Evolutionary conservation across 2,888 invertebrate genomes (phyloP).

Genomic region (Esperia sulphurella): DNA sequence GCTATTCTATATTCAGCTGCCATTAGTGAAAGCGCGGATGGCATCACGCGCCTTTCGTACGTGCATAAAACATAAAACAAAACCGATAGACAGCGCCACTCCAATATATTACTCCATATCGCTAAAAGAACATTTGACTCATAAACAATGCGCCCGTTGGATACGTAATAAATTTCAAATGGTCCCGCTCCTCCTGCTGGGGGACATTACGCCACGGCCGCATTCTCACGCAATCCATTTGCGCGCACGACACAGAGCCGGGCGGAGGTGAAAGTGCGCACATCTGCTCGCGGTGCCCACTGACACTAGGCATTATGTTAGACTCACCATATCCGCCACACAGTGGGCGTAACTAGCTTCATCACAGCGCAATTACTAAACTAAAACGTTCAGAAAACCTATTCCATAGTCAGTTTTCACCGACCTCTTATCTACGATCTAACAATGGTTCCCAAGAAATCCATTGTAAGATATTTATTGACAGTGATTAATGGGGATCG

Average conservation of each 20-base stretch:
- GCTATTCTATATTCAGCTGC: not conserved
- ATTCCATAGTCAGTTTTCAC: slow-evolving; percentile 4
- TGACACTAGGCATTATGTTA: slow-evolving; percentile 18
- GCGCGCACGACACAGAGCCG: slow-evolving; percentile 38
- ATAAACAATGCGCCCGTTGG: slow-evolving; percentile 11
- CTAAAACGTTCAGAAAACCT: slow-evolving; percentile 17
- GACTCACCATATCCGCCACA: slow-evolving; percentile 35
- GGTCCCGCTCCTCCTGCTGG: slow-evolving; percentile 25
- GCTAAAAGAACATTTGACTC: slow-evolving; percentile 2
- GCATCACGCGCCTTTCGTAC: slow-evolving; percentile 18
- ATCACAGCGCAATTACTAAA: slow-evolving; percentile 23
- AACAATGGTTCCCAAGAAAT: not conserved
- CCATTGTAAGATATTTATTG: slow-evolving; percentile 5
- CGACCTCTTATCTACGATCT: not conserved
- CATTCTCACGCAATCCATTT: slow-evolving; percentile 46
- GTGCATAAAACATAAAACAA: slow-evolving; percentile 12
- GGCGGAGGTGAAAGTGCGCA: slow-evolving; percentile 61
- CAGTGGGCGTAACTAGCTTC: slow-evolving; percentile 42
- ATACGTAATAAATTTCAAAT: slow-evolving; percentile 31
- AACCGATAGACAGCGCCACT: not conserved
- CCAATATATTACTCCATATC: not conserved
- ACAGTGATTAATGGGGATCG: slow-evolving; percentile 28
- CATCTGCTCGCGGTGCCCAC: slow-evolving; percentile 38
- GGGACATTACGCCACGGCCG: slow-evolving; percentile 42
- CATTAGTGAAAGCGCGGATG: slow-evolving; percentile 25